Conservation (phyloP, 2,113 vertebrate genomes). For the Galbula dea region DNA sequence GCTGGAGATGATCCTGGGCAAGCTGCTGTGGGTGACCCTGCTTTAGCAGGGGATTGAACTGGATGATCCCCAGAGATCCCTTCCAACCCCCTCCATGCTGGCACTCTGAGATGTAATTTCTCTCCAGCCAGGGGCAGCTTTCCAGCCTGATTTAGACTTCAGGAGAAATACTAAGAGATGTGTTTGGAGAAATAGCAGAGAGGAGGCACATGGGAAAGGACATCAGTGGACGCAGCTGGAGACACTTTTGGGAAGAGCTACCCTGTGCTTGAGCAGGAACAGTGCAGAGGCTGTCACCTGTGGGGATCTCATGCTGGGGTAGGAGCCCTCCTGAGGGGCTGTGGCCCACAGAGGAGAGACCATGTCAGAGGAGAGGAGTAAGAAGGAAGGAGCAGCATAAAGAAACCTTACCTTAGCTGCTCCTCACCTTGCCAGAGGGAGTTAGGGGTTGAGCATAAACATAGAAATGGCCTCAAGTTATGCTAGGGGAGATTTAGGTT, state of each 20-base stretch:
- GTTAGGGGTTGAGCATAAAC: accelerated
- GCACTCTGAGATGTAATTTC: not conserved
- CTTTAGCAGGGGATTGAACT: too few species aligned
- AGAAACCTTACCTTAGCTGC: not conserved
- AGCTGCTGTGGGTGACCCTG: too few species aligned
- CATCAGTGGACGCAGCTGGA: not conserved
- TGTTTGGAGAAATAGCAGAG: not conserved
- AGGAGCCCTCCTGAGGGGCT: not conserved
- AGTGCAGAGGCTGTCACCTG: accelerated
- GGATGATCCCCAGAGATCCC: too few species aligned
- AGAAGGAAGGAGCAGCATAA: not conserved
- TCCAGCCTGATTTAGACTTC: not conserved
- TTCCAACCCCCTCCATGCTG: too few species aligned
- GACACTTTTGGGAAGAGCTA: not conserved
- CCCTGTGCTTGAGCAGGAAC: not conserved
- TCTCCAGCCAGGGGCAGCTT: not conserved
- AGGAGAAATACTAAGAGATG: not conserved
- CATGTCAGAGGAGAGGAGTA: not conserved
- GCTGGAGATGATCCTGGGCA: too few species aligned
- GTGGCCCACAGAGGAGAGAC: not conserved
- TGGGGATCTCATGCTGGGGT: accelerated
- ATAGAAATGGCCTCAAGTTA: not conserved
- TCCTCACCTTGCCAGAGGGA: accelerated
- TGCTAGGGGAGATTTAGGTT: not conserved
- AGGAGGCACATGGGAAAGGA: not conserved